These are phyloP conservation scores for Monoplex corrugatus DNA, from an alignment of 2,888 invertebrate species.

Conservation along the genomic window DNA sequence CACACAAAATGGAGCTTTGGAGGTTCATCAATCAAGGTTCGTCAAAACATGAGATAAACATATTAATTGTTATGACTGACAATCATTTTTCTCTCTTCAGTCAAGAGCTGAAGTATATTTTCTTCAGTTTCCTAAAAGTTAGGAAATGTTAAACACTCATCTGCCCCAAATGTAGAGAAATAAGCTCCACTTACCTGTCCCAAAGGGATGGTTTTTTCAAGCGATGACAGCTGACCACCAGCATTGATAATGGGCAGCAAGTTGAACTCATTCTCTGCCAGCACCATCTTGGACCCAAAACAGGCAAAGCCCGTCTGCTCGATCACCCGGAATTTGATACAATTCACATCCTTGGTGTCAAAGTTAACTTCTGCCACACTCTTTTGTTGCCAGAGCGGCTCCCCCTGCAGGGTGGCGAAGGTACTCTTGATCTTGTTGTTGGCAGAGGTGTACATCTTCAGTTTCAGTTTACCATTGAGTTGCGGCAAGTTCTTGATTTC, in stretches of 20 bases:
- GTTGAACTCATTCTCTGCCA: conserved; percentile 54
- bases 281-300: conserved; percentile 57
- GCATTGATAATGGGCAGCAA: conserved; percentile 49
- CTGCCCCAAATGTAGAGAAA: not conserved
- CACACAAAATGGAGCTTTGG: no score
- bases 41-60: not conserved
- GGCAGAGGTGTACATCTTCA: conserved; percentile 56
- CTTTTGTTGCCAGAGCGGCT: conserved; percentile 74
- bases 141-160: not conserved
- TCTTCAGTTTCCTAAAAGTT: no score
- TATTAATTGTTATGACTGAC: not conserved
- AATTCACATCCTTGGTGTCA: conserved; percentile 80
- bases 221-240: not conserved
- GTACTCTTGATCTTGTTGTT: conserved; percentile 49
- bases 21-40: no score
- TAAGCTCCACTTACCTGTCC: conserved; percentile 29
- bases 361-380: conserved; percentile 76
- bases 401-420: conserved; percentile 64
- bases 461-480: conserved; percentile 60
- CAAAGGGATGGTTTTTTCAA: conserved; percentile 39
- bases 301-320: conserved; percentile 81
- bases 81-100: no score
- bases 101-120: no score
- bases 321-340: conserved; percentile 72
- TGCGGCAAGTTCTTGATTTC: conserved; percentile 52